Percentiles rank a stretch among this genome's conserved stretches.
Conservation (phyloP, 2,888 invertebrate species). For the Dioctria rufipes region DNA sequence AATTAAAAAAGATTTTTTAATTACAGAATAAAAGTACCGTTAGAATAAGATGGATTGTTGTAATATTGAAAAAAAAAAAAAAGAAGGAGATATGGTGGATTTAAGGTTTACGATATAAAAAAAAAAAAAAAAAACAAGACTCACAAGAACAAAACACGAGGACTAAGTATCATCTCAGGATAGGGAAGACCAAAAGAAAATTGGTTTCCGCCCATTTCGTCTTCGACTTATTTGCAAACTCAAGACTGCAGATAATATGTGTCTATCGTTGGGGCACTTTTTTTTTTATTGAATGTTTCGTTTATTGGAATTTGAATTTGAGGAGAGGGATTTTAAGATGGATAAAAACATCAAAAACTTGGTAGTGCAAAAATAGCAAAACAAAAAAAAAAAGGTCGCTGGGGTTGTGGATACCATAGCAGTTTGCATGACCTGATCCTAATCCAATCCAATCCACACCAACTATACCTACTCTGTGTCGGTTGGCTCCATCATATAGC, state of each 20-base stretch:
- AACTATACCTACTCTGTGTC: background rate
- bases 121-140: background rate
- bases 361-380: background rate
- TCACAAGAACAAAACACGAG: background rate
- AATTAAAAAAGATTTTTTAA: constrained; percentile 52
- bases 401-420: background rate
- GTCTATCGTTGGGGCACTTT: background rate
- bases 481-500: background rate
- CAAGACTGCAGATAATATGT: constrained; percentile 3
- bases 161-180: constrained; percentile 7
- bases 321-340: constrained; percentile 18
- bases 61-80: constrained; percentile 12
- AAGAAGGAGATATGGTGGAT: background rate
- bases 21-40: constrained; percentile 28
- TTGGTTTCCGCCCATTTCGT: constrained; percentile 1
- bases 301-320: constrained; percentile 38
- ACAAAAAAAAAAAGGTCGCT: background rate
- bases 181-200: background rate
- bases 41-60: constrained; percentile 40
- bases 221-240: constrained; percentile 36
- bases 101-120: background rate
- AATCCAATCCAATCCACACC: background rate
- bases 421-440: constrained; percentile 25
- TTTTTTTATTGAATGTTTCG: constrained; percentile 27
- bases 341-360: constrained; percentile 50